Evolutionary conservation across 1,140 invertebrate species (phyloP), one percentile per base, ranked within the genome.

Genomic region (Lucilia cuprina): DNA sequence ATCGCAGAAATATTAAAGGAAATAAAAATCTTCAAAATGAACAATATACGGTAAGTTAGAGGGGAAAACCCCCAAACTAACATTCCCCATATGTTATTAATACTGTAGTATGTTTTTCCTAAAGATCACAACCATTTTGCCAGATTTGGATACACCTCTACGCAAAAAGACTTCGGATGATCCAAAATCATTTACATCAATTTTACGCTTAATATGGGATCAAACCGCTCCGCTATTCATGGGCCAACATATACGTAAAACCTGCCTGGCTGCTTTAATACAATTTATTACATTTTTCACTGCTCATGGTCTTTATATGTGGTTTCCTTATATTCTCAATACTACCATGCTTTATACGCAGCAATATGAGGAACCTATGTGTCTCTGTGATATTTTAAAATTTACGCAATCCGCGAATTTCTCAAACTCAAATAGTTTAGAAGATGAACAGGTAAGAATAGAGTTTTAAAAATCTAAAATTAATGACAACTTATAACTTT

Each of bases 251-350:
- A 85, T 93, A 47, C 88, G 89, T 4, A 92, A 92, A 88, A 92
- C 92, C 0, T 86, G 88, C 12, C 87, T 93, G 30, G 89, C 91
- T 5, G 92, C 92, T 85, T 90, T 92, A 78, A 91, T 93, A 19
- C 92, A 93, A 86, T 92, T 92, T 82, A 91, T 92, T 5, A 88
- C 92, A 35, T 93, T 92, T 87, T 91, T 91, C n/a, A 91, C 89
- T 89, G 92, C 92, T 0, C 92, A 92, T 84, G 93, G 93, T 0
- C 91, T 93, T 85, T 92, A 92, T 85, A 89, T 93, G 8, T 93
- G 92, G 92, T 93, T 93, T 84, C 92, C 93, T 0, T 91, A 92
- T 0, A 93, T 93, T 85, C 84, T 93, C 10, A 93, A 93, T 86
- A 87, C 91, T 90, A 3, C 87, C 90, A 83, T 87, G 86, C 2